Evolutionary conservation across 2,888 invertebrate genomes (phyloP).

Genomic region (Brachypalpus laphriformis): DNA sequence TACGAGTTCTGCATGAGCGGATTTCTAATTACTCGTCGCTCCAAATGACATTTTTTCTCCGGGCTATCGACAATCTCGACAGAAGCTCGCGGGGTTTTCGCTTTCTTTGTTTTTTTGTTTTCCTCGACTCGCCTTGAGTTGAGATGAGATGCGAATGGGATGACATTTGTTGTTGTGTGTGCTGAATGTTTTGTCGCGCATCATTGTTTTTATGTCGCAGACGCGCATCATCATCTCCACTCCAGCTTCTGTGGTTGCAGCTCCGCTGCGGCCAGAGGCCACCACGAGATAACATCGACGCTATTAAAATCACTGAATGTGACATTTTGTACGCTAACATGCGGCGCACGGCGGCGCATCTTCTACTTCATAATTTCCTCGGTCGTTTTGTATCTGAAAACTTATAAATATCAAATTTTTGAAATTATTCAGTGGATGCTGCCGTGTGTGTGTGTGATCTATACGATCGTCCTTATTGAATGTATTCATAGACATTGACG

Average conservation of each 20-base stretch:
- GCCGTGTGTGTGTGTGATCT: conserved; percentile 53
- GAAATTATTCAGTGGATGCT: conserved; percentile 53
- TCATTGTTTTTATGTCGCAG: conserved; percentile 73
- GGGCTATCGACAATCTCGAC: conserved; percentile 68
- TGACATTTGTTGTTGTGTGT: conserved; percentile 49
- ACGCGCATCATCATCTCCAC: conserved; percentile 63
- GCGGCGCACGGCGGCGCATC: conserved; percentile 57
- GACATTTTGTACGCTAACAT: conserved; percentile 72
- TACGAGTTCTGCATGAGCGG: conserved; percentile 76
- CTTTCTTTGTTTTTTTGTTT: background rate
- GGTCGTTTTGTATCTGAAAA: conserved; percentile 36
- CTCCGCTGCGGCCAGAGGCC: conserved; percentile 60
- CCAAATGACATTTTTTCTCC: conserved; percentile 62
- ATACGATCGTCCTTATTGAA: conserved; percentile 55
- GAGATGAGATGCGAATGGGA: conserved; percentile 9
- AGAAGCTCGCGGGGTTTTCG: conserved; percentile 34
- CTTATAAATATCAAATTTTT: conserved; percentile 73
- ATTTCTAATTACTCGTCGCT: conserved; percentile 76
- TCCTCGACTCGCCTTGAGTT: background rate
- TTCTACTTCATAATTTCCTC: conserved; percentile 66
- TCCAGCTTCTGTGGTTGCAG: conserved; percentile 56
- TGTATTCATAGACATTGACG: conserved; percentile 69
- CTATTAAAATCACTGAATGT: conserved; percentile 74
- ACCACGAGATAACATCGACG: conserved; percentile 72
- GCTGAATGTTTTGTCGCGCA: conserved; percentile 73